Evolutionary conservation across 2,797 vertebrate species (phyloP), one percentile per base, ranked within the genome.

Genomic region (Gadopsis bispinosus): DNA sequence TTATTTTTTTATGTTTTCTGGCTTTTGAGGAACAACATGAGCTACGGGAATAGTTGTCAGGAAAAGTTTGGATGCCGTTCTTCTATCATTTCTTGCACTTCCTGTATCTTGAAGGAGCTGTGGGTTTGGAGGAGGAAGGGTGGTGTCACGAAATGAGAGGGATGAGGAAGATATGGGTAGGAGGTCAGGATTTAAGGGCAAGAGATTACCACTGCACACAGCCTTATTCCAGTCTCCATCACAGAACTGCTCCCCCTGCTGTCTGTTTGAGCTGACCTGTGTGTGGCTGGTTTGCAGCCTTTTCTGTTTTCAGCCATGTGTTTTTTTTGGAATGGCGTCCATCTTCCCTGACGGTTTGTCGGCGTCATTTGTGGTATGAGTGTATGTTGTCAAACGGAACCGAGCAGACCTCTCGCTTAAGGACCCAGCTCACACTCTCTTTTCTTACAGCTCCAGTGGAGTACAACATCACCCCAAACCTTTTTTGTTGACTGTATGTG

Each of bases 341-440:
- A 72, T 71, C 60, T 73, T 63, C 78, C 79, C 75, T 48, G 58
- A 86, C 65, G 81, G 83, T 87, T 75, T 86, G 69, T 89, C 87
- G 50, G 77, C 72, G 81, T 73, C 72, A 35, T 86, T 75, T 74
- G 53, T 81, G 66, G 73, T 88, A 73, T 85, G 89, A 89, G 73
- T 91, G 91, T 93, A 93, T 94, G 93, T 89, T 80, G 76, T 72
- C 75, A 79, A 85, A 71, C 22, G 59, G 79, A 83, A 75, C 80
- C 63, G 88, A 88, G 80, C 87, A 85, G 89, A 93, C 87, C 87
- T 90, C 80, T 91, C 71, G 55, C 90, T 92, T 94, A 88, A 93
- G 92, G 88, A 93, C 92, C 89, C 89, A 93, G 90, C 89, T 94
- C 90, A 93, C 91, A 87, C 73, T 91, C 69, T 88, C 78, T 91